Evolutionary conservation across 30 jellyfish, hydroid and myxozoan genomes (phyloP).

Genomic region (Catostylus mosaicus): DNA sequence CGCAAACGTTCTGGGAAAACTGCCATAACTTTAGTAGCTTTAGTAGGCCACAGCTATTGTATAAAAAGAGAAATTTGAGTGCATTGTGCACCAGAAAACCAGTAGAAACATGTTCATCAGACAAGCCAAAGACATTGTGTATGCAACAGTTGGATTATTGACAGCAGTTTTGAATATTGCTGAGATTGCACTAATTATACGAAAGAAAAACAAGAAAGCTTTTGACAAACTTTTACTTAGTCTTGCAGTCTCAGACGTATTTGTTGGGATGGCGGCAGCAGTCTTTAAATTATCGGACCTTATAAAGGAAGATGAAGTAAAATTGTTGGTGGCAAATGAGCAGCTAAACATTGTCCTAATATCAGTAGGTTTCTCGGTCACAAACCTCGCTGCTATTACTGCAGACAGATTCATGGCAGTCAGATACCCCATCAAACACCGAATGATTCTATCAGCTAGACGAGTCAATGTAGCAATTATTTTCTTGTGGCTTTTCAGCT

Average conservation of each 20-base stretch:
- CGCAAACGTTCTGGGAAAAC: too few species aligned
- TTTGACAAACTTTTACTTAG: constrained; percentile 24
- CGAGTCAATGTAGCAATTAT: not conserved
- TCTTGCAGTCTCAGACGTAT: constrained; percentile 2
- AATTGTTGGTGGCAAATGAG: not conserved
- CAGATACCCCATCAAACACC: constrained; percentile 23
- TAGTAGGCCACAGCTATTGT: too few species aligned
- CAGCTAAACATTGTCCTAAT: not conserved
- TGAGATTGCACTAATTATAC: constrained; percentile 1
- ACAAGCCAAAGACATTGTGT: too few species aligned
- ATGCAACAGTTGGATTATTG: not conserved
- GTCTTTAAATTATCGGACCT: not conserved
- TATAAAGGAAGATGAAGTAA: too few species aligned
- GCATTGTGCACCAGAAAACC: too few species aligned
- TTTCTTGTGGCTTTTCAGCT: not conserved
- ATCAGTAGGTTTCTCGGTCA: not conserved
- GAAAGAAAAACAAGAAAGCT: not conserved
- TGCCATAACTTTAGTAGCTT: too few species aligned
- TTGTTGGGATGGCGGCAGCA: not conserved
- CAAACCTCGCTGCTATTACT: constrained; percentile 1
- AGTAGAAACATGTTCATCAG: too few species aligned
- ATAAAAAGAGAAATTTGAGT: too few species aligned
- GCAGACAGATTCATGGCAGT: constrained; percentile 39
- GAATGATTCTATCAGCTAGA: not conserved
- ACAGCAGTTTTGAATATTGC: not conserved